Conservation (phyloP, 2,113 vertebrate species). For the Copsychus sechellarum region DNA sequence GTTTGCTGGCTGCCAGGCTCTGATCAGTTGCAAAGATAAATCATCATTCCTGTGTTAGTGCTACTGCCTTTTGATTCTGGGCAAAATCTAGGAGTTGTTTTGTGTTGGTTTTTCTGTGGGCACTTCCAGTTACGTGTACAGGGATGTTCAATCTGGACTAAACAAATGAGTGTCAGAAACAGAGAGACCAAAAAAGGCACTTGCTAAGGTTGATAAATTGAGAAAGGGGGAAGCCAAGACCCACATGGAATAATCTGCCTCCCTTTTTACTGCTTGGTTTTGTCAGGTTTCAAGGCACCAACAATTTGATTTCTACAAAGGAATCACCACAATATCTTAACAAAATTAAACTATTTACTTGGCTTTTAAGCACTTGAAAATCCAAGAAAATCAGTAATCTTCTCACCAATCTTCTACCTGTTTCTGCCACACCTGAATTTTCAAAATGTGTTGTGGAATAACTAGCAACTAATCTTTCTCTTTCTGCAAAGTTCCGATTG, state of each 20-base stretch:
- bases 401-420: not conserved
- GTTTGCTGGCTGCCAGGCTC: not conserved
- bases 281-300: constrained; percentile 5
- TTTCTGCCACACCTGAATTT: not conserved
- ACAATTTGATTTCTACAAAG: constrained; percentile 47
- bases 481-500: not conserved
- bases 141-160: not conserved
- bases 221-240: not conserved
- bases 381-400: not conserved
- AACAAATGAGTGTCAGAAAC: not conserved
- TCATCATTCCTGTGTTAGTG: not conserved
- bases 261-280: not conserved
- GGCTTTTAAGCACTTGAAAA: not conserved
- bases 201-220: not conserved
- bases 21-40: not conserved
- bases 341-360: not conserved
- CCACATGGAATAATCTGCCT: not conserved
- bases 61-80: not conserved
- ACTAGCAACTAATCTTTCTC: not conserved
- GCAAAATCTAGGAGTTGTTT: not conserved
- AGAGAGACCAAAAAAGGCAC: not conserved
- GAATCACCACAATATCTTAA: constrained; percentile 2
- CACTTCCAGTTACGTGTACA: not conserved
- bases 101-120: not conserved
- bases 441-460: not conserved